A percentile compares a stretch with the other conserved stretches of the same genome.
phyloP scores from a whole-genome alignment of 35 echinoderm and acorn worm genomes.

The Stichopus chloronotus region DNA sequence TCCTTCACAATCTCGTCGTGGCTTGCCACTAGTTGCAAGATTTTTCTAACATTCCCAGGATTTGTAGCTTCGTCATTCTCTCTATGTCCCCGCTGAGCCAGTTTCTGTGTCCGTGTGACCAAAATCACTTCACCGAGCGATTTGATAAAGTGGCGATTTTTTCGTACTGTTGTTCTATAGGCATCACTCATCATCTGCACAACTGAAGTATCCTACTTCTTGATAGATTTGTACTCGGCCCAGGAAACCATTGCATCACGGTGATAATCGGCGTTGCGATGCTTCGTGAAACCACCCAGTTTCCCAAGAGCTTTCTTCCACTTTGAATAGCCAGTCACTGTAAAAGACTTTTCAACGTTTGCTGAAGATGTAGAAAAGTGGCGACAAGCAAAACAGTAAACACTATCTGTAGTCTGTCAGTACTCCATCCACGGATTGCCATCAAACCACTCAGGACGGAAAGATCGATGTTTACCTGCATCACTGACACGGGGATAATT shows the following conservation, averaged over 20 bases:
- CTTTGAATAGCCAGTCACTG: neutral
- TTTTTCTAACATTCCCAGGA: slow-evolving; percentile 48
- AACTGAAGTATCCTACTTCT: slow-evolving; percentile 43
- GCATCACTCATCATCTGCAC: slow-evolving; percentile 50
- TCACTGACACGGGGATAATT: neutral
- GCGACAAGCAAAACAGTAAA: slow-evolving; percentile 22
- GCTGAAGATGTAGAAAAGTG: slow-evolving; percentile 26
- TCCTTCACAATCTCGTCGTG: slow-evolving; percentile 54
- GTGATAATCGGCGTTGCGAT: slow-evolving; percentile 52
- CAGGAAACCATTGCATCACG: slow-evolving; percentile 65
- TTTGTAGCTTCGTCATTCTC: slow-evolving; percentile 27
- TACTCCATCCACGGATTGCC: slow-evolving; percentile 24
- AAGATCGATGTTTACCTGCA: slow-evolving; percentile 6
- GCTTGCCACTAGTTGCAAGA: slow-evolving; percentile 42
- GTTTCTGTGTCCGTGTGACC: slow-evolving; percentile 38
- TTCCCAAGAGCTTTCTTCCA: slow-evolving; percentile 16
- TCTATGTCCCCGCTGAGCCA: slow-evolving; percentile 28
- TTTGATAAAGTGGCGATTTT: slow-evolving; percentile 59
- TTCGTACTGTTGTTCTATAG: slow-evolving; percentile 55
- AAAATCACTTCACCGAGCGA: slow-evolving; percentile 46
- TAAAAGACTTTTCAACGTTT: slow-evolving; percentile 41
- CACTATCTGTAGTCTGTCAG: neutral
- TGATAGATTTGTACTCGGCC: slow-evolving; percentile 33
- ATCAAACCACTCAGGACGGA: neutral
- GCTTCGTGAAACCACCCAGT: slow-evolving; percentile 27